Conservation (phyloP, 2,888 invertebrate species). For the Tetragnatha montana region DNA sequence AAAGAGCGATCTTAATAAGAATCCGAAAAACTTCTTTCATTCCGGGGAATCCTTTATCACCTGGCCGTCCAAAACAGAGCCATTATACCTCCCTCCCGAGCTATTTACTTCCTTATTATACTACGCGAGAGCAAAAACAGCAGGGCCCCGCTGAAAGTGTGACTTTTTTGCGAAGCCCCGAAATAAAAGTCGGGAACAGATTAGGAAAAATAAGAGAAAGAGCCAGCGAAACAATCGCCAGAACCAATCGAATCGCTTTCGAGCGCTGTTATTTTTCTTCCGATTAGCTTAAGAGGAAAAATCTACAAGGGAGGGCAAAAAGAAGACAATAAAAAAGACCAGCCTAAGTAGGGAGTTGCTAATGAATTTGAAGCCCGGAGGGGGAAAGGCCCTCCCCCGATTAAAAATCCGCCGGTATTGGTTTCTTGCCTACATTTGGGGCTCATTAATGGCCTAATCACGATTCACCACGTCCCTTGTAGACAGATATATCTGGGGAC, state of each 20-base stretch:
- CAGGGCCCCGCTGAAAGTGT: background rate
- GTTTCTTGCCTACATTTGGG: conserved; percentile 48
- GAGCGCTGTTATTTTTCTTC: conserved; percentile 68
- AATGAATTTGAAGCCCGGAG: conserved; percentile 65
- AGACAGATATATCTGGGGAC: conserved; percentile 57
- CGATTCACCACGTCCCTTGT: conserved; percentile 57
- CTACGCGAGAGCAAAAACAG: background rate
- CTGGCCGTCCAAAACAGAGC: background rate
- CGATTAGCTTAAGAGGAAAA: conserved; percentile 70
- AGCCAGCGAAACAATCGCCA: conserved; percentile 4
- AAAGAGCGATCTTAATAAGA: background rate
- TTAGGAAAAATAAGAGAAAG: conserved; percentile 8
- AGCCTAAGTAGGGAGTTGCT: conserved; percentile 23
- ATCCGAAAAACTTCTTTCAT: background rate
- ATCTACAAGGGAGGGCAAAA: conserved; percentile 57
- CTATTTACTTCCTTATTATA: background rate
- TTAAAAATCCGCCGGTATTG: conserved; percentile 54
- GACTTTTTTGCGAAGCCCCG: background rate
- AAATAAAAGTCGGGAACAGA: conserved; percentile 53
- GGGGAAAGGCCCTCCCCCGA: conserved; percentile 64
- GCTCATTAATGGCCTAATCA: conserved; percentile 63
- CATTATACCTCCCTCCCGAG: background rate
- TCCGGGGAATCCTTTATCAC: background rate
- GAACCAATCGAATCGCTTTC: conserved; percentile 64
- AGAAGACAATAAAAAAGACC: conserved; percentile 8